phyloP scores from a whole-genome alignment of 2,888 invertebrate genomes.

The Agrochola circellaris region DNA sequence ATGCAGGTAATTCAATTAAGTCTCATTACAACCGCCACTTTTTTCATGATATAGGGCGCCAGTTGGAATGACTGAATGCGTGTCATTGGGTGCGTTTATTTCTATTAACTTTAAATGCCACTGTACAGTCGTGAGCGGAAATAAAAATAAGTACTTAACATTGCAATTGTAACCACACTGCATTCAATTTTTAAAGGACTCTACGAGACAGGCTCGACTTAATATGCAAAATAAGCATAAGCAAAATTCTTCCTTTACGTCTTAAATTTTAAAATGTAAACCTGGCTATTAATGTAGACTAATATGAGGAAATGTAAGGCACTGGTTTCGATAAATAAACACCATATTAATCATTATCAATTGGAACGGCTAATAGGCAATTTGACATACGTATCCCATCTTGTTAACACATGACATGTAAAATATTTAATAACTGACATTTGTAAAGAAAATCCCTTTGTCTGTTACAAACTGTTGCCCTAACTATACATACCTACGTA shows the following conservation, averaged over 20 bases:
- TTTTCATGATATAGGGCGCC: conserved; percentile 48
- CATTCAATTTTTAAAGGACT: not conserved
- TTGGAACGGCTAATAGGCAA: not conserved
- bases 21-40: conserved; percentile 44
- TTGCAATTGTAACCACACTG: not conserved
- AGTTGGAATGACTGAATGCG: conserved; percentile 34
- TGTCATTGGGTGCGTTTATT: conserved; percentile 47
- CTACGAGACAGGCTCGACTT: too few relatives aligned
- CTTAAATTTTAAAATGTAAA: not conserved
- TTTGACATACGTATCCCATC: not conserved
- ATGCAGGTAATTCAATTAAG: conserved; percentile 67
- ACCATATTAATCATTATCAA: not conserved
- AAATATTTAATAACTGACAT: not conserved
- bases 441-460: not conserved
- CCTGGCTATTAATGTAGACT: not conserved
- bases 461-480: not conserved
- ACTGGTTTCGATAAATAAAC: not conserved
- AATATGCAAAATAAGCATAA: too few relatives aligned
- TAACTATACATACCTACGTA: conserved; percentile 10
- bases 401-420: too few relatives aligned
- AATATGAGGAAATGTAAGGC: not conserved
- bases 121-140: conserved; percentile 7
- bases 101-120: conserved; percentile 26
- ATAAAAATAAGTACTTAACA: not conserved
- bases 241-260: not conserved